These are phyloP conservation scores for Aeoliscus strigatus DNA, from an alignment of 2,797 vertebrate genomes.

Conservation along the genomic window DNA sequence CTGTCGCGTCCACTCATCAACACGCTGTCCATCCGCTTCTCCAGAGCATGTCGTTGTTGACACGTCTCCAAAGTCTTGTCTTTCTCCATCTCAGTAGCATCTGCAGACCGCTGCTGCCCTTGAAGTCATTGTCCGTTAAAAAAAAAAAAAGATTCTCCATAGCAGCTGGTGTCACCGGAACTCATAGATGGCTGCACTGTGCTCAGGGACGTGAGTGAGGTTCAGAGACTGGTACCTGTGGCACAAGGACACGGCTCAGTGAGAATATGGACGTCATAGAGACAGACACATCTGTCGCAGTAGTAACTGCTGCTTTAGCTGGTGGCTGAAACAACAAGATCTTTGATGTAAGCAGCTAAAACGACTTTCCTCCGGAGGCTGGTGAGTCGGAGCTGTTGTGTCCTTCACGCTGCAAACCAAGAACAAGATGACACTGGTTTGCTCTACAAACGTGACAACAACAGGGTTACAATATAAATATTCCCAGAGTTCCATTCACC, in stretches of 20 bases:
- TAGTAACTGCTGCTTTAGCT: too few species aligned
- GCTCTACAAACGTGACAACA: too few species aligned
- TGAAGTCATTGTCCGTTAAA: slow-evolving; percentile 48
- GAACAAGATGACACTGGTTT: too few species aligned
- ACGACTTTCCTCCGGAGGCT: too few species aligned
- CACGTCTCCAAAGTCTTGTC: slow-evolving; percentile 24
- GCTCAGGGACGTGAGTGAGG: slow-evolving; percentile 94
- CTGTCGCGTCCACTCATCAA: slow-evolving; percentile 26
- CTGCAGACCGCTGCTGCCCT: slow-evolving; percentile 51
- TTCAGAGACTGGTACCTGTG: slow-evolving; percentile 97
- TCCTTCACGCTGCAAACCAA: too few species aligned
- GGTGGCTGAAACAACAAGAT: too few species aligned
- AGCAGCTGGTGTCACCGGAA: slow-evolving; percentile 89
- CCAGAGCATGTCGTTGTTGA: slow-evolving; percentile 28
- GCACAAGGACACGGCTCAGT: neutral
- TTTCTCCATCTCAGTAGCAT: slow-evolving; percentile 40
- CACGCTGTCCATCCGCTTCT: slow-evolving; percentile 18
- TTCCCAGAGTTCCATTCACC: too few species aligned
- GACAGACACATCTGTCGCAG: too few species aligned
- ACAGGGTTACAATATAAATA: too few species aligned
- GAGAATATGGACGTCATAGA: neutral
- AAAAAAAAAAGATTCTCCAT: slow-evolving; percentile 35
- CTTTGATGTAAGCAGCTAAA: too few species aligned
- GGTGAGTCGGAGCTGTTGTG: too few species aligned
- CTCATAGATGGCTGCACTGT: slow-evolving; percentile 98